Base-by-base conservation (phyloP, 1,140 invertebrate genomes). In the Triops longicaudatus region DNA sequence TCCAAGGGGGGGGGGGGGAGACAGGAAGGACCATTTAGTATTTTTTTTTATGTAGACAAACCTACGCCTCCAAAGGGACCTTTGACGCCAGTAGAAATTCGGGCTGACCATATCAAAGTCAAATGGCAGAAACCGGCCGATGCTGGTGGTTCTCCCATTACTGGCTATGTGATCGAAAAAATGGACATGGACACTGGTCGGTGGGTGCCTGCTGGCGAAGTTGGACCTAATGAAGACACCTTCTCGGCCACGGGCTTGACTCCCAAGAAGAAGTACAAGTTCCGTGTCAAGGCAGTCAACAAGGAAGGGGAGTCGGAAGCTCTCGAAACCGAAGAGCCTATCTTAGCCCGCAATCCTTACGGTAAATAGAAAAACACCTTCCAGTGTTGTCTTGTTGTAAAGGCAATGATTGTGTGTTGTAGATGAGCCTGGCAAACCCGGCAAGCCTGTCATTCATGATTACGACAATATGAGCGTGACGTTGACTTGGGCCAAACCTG, bases 281-380 rank as follows among this genome's bases (percentile, higher is more conserved):
- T 99, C 87, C 88, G 98, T 72, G 97, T 99, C 0, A 97, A 96
- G 81, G 98, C 98, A 41, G 93, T 97, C 41, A 99, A 99, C 84
- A 98, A 98, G 83, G 98, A 98, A 86, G 98, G 98, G 1, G 93
- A 97, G 86, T 97, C 97, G 0, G 96, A 99, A 81, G 95, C 98
- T 28, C 85, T 98, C 72, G 94, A 96, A 84, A 95, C 95, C 31
- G 91, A 91, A 12, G 93, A 95, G 80, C 86, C 91, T 5, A 95
- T 97, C 80, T 79, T 91, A 41, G 97, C 97, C 37, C 98, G 95
- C 83, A 99, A 99, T 89, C 97, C 97, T 75, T 99, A 98, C 82
- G 93, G 92, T 94, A 84, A 87, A 82, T 80, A 73, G 63, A 41
- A 27, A 37, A 22, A 63, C 14, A 63, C 6, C 42, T 4, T 5